Base-by-base conservation (phyloP, 2,113 vertebrate species). In the Merops nubicus region DNA sequence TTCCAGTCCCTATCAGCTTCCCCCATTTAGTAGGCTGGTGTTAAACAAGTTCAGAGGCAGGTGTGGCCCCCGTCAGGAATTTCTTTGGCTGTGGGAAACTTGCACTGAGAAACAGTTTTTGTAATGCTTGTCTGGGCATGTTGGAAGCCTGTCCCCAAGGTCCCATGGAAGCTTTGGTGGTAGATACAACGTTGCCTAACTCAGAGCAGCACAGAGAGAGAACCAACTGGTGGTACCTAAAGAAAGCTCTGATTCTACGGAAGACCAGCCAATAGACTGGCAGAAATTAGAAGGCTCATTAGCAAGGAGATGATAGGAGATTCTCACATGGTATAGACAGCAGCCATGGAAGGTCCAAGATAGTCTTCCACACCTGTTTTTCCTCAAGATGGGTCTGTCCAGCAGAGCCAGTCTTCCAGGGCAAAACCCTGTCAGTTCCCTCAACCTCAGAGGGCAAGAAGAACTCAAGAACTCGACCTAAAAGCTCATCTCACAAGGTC, bases 41-140 rank as follows among this genome's bases (percentile, higher is more conserved):
- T 45, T 62, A 88, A 96, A 91, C 87, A 69, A 96, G 94, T 94
- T 95, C 95, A 38, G 80, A 36, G 5, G 94, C 93, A 97, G 96
- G 91, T 47, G 94, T 96, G 93, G 94, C 87, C 85, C 75, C 85
- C 2, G 81, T 38, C 2, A 85, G 96, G 96, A 96, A 97, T 97
- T 96, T 90, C 85, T 85, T 94, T 19, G 91, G 93, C 91, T 91
- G 94, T 96, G 96, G 96, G 96, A 96, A 97, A 96, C 62, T 73
- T 47, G 12, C 81, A 53, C 36, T 15, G 91, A 95, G 84, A 22
- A 93, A 40, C 53, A 73, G 57, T 57, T 96, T 85, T 79, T 73
- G 81, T 59, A 48, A 2, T 77, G 62, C 91, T 28, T 88, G 96
- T 80, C 70, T 0, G 0, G 87, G 87, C 96, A 73, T 0, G 95